Percentiles rank a stretch among this genome's conserved stretches.
phyloP scores from a whole-genome alignment of 2,113 vertebrate species.

The Oophaga pumilio region DNA sequence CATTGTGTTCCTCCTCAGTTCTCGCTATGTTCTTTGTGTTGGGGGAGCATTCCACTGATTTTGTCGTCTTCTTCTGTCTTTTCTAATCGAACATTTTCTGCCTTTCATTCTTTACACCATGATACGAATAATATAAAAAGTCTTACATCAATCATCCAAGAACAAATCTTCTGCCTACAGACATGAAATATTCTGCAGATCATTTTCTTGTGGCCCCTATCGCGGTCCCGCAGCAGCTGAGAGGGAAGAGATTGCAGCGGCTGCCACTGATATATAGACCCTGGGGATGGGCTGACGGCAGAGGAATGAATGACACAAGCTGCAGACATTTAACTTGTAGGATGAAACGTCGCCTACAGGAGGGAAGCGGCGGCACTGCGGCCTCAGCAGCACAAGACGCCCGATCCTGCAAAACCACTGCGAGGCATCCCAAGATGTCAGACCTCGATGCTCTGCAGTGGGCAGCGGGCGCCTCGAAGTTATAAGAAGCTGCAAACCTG shows the following conservation, averaged over 20 bases:
- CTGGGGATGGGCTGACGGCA: background rate
- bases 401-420: background rate
- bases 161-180: background rate
- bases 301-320: background rate
- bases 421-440: background rate
- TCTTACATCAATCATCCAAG: background rate
- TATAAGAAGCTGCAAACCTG: background rate
- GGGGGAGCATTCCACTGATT: no score
- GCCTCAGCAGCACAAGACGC: no score
- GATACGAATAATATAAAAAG: background rate
- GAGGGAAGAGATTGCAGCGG: background rate
- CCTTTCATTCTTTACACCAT: background rate
- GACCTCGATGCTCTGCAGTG: background rate
- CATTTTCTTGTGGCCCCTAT: background rate
- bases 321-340: slow-evolving; percentile 1
- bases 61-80: no score
- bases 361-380: background rate
- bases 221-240: background rate
- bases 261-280: background rate
- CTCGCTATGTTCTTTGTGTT: no score
- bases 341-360: background rate
- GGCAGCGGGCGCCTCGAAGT: background rate
- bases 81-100: background rate
- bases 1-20: no score
- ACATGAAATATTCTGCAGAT: slow-evolving; percentile 2